These are phyloP conservation scores for Lepidothrix coronata DNA, from an alignment of 2,113 vertebrate genomes.

Conservation along the genomic window DNA sequence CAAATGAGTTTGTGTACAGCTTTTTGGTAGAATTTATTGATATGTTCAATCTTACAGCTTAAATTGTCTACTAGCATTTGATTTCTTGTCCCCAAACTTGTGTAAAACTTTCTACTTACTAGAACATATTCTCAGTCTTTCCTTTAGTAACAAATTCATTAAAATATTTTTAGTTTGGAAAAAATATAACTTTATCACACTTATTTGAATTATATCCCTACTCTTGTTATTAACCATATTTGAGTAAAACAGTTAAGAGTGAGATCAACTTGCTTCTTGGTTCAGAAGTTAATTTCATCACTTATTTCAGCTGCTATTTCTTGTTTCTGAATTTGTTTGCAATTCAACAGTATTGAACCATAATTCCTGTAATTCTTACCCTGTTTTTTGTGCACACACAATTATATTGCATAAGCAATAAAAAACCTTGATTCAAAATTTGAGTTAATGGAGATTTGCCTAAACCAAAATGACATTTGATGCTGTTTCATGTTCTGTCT, in stretches of 20 bases:
- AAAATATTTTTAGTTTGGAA: neutral
- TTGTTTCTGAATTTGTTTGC: neutral
- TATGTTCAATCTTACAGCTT: neutral
- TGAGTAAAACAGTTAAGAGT: neutral
- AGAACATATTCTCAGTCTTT: neutral
- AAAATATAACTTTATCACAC: neutral
- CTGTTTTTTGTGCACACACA: neutral
- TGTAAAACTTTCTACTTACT: neutral
- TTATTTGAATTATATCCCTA: neutral
- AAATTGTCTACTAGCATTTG: neutral
- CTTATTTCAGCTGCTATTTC: neutral
- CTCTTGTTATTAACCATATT: neutral
- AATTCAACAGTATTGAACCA: neutral
- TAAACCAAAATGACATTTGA: neutral
- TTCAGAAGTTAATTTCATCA: neutral
- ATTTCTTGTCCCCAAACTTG: neutral
- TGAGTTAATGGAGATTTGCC: neutral
- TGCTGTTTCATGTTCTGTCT: neutral
- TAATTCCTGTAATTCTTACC: neutral
- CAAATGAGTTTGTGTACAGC: neutral
- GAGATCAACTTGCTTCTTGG: neutral
- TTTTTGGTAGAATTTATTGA: neutral
- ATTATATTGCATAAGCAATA: neutral
- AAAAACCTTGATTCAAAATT: neutral
- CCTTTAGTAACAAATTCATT: neutral